Conservation (phyloP, 1,140 invertebrate species). For the Lineus longissimus region DNA sequence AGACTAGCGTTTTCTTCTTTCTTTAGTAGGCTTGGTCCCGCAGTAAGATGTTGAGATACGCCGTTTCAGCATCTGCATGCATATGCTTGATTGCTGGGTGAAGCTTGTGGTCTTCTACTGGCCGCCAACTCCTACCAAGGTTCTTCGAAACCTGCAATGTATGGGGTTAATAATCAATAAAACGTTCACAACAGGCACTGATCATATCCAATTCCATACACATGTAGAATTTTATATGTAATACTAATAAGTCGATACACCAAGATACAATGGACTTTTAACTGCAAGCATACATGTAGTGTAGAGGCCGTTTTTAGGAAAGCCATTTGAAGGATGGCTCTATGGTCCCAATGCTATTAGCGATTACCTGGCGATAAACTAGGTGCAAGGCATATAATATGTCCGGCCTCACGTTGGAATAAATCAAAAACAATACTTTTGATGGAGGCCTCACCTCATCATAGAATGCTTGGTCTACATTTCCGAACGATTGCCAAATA, state of each 20-base stretch:
- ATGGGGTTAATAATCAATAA: conserved; percentile 7
- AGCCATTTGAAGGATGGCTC: too few species aligned
- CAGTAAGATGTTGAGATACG: conserved; percentile 41
- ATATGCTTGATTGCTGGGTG: conserved; percentile 39
- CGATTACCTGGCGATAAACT: too few species aligned
- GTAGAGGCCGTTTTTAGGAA: too few species aligned
- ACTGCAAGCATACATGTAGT: too few species aligned
- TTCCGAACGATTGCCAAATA: conserved; percentile 11
- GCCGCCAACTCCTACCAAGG: conserved; percentile 34
- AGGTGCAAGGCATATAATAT: too few species aligned
- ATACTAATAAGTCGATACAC: too few species aligned
- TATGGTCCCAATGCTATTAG: too few species aligned
- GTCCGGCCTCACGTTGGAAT: too few species aligned
- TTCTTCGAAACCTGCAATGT: conserved; percentile 39
- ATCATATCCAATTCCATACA: neutral
- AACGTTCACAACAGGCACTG: neutral
- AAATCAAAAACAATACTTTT: too few species aligned
- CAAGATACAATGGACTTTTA: too few species aligned
- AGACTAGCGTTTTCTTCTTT: neutral
- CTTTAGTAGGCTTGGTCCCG: conserved; percentile 28
- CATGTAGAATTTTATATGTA: neutral
- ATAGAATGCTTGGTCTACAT: conserved; percentile 16
- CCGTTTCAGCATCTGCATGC: conserved; percentile 46
- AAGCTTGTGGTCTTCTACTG: conserved; percentile 34
- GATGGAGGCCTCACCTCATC: conserved; percentile 21